Evolutionary conservation across 2,797 vertebrate species (phyloP).

Genomic region (Premnoplex brunnescens): DNA sequence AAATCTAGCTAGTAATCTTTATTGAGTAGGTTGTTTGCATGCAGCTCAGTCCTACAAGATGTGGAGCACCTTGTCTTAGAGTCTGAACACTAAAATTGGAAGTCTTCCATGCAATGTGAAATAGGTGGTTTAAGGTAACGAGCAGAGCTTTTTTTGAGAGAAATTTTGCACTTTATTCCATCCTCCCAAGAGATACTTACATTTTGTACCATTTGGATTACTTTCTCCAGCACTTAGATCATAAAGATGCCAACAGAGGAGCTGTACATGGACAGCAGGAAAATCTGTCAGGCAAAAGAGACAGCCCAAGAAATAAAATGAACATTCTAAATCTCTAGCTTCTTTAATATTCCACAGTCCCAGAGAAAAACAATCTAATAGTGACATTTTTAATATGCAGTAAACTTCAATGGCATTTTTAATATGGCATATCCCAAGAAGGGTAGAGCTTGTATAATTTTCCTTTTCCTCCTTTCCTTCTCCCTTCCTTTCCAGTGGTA

Average conservation of each 20-base stretch:
- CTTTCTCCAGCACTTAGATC: neutral
- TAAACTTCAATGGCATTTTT: neutral
- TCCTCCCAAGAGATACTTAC: neutral
- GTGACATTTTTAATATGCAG: neutral
- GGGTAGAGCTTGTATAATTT: neutral
- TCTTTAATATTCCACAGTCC: neutral
- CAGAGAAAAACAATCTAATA: neutral
- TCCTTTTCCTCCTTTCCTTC: neutral
- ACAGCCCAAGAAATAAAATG: neutral
- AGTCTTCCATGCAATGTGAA: neutral
- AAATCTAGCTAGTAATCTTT: neutral
- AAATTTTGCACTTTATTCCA: neutral
- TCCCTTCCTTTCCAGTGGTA: neutral
- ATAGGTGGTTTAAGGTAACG: neutral
- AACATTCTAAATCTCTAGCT: neutral
- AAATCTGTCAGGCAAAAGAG: conserved; percentile 1
- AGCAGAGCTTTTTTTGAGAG: neutral
- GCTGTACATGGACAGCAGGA: neutral
- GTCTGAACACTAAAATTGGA: neutral
- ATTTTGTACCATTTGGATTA: neutral
- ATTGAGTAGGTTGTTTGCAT: neutral
- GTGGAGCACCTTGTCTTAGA: neutral
- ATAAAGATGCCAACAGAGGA: neutral
- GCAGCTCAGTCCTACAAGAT: neutral
- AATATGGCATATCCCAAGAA: neutral